phyloP scores from a whole-genome alignment of 2,888 invertebrate species.

The Xanthorhoe designata region DNA sequence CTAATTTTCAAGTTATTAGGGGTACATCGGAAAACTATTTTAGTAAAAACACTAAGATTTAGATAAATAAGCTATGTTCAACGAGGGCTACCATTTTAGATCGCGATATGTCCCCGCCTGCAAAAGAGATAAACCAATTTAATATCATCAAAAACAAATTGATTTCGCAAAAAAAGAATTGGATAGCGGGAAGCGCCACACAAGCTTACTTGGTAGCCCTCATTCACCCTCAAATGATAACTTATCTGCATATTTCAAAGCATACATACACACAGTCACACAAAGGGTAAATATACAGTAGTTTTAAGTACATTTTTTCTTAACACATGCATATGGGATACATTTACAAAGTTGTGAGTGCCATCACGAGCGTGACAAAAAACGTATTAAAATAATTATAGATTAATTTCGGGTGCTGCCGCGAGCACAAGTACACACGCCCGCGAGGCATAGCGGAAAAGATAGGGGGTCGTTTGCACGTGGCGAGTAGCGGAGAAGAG shows the following conservation, averaged over 20 bases:
- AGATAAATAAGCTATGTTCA: background rate
- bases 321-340: background rate
- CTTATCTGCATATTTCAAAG: background rate
- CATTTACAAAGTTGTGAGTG: background rate
- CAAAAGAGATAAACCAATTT: slow-evolving; percentile 3
- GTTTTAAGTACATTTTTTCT: background rate
- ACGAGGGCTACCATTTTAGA: slow-evolving; percentile 3
- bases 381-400: background rate
- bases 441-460: background rate
- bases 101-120: slow-evolving; percentile 3
- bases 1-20: no score
- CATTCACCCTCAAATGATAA: background rate
- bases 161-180: background rate
- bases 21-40: no score
- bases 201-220: background rate
- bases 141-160: background rate
- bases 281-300: background rate
- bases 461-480: background rate
- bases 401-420: background rate
- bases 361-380: slow-evolving; percentile 4
- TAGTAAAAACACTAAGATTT: background rate
- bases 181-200: slow-evolving; percentile 1
- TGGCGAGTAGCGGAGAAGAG: background rate
- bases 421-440: background rate
- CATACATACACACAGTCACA: background rate